Base-by-base conservation (phyloP, 2,888 invertebrate species). In the Chloroclystis v-ata region DNA sequence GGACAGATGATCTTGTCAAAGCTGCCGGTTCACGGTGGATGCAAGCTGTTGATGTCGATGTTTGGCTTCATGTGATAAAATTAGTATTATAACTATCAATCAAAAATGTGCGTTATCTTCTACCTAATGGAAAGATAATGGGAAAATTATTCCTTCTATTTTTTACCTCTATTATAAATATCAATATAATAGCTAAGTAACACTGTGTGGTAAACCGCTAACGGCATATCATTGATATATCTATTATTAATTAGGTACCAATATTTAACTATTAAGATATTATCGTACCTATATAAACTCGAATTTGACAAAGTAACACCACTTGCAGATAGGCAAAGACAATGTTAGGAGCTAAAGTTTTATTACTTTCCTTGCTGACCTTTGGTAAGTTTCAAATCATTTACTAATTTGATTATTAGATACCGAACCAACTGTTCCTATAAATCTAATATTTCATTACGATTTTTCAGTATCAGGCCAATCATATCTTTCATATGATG, bases 401-500 rank as follows among this genome's bases (percentile, higher is more conserved):
- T 20, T 20, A n/a, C 41, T 8, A 14, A 20, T 20, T 20, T n/a
- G n/a, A n/a, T n/a, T 26, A 41, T 30, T 41, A 32, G 32, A 14
- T 32, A 45, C 39, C 14, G 20, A 32, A 37, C 7, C 11, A n/a
- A 35, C 5, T 1, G 8, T 25, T 13, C 32, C 16, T 48, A 32
- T 49, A 49, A 16, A 49, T 14, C 11, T n/a, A n/a, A n/a, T n/a
- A n/a, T n/a, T n/a, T n/a, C n/a, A n/a, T n/a, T n/a, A n/a, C n/a
- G n/a, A n/a, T 9, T 29, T 52, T 51, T 54, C 28, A 37, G 58
- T 59, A 35, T 52, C 56, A 12, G 32, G 42, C 5, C 38, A 40
- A 32, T 13, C 20, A 14, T 54, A 47, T 7, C 39, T 61, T 5
- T 25, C 43, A 1, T 63, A 67, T 39, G 51, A 55, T 57, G 63